Evolutionary conservation across 2,888 invertebrate species (phyloP).

Genomic region (Cylindroiulus punctatus): DNA sequence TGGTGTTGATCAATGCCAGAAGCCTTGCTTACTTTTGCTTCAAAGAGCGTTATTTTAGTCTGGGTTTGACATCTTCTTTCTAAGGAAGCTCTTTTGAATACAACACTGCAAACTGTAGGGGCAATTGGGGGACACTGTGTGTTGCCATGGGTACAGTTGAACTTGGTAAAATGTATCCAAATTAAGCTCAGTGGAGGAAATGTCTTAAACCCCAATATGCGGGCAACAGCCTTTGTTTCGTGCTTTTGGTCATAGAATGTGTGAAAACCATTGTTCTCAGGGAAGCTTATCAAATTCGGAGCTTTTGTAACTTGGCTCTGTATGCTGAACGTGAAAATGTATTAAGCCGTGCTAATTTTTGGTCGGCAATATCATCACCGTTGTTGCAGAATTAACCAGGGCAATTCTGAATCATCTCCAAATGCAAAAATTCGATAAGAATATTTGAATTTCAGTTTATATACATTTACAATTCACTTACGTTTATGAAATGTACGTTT

Average conservation of each 20-base stretch:
- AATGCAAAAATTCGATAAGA: no score
- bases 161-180: neutral
- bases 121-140: neutral
- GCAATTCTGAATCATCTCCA: no score
- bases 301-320: neutral
- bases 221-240: neutral
- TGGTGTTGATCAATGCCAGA: slow-evolving; percentile 20
- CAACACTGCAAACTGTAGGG: neutral
- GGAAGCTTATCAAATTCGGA: no score
- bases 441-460: no score
- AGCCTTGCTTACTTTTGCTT: neutral
- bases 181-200: neutral
- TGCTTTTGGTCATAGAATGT: neutral
- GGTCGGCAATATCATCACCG: no score
- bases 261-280: neutral
- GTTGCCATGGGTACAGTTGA: neutral
- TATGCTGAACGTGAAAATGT: no score
- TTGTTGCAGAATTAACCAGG: no score
- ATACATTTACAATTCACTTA: no score
- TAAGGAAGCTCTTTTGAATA: neutral
- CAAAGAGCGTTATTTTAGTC: slow-evolving; percentile 27
- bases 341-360: neutral
- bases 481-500: no score
- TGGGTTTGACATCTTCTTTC: neutral
- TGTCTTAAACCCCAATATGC: neutral